Evolutionary conservation across 2,113 vertebrate genomes (phyloP).

Genomic region (Climacteris rufus): DNA sequence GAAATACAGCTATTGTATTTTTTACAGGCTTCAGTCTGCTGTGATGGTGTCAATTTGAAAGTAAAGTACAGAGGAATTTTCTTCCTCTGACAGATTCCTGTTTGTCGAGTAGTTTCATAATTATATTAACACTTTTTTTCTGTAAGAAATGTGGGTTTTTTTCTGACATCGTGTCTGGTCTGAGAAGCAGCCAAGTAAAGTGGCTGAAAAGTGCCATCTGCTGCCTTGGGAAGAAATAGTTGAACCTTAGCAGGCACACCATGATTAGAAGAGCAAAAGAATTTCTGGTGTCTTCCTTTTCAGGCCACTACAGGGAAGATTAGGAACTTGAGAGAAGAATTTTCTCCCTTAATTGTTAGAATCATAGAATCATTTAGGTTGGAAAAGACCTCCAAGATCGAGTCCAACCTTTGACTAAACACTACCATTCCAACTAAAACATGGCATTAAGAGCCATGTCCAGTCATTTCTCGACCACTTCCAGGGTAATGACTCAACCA

Average conservation of each 20-base stretch:
- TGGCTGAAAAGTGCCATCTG: slow-evolving; percentile 58
- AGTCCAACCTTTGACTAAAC: neutral
- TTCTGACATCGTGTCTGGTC: neutral
- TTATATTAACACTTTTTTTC: neutral
- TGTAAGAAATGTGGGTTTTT: accelerated
- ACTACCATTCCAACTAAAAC: neutral
- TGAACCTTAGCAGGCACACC: neutral
- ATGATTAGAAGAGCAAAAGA: neutral
- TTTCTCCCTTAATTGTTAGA: neutral
- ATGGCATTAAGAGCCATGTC: neutral
- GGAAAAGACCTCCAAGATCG: neutral
- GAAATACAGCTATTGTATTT: neutral
- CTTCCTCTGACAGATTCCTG: neutral
- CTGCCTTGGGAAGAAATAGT: neutral
- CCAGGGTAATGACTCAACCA: neutral
- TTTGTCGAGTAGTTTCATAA: neutral
- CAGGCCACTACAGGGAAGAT: neutral
- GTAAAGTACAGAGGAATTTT: neutral
- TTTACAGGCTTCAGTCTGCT: neutral
- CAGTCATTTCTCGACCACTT: neutral
- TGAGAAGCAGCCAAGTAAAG: neutral
- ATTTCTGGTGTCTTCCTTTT: neutral
- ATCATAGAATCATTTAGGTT: neutral
- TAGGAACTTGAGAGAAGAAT: neutral
- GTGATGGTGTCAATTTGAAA: neutral